A percentile compares a stretch with the other conserved stretches of the same genome.
phyloP scores from a whole-genome alignment of 2,888 invertebrate genomes.

The Drosophila conformis region DNA sequence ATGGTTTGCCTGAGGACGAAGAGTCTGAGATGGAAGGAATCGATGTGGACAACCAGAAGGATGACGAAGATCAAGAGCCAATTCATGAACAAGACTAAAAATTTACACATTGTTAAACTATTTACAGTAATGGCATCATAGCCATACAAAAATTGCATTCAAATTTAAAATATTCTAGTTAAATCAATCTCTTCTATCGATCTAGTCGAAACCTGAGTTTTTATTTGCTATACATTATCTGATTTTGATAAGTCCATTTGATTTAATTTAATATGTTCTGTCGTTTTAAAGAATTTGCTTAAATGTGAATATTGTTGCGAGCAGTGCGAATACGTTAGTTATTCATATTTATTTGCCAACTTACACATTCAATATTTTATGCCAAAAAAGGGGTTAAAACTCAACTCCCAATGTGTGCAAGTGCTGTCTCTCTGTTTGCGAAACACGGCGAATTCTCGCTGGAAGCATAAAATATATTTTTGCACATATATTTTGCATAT shows the following conservation, averaged over 20 bases:
- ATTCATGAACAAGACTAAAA: background rate
- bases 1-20: background rate
- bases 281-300: slow-evolving; percentile 42
- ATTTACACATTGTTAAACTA: slow-evolving; percentile 5
- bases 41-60: background rate
- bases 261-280: slow-evolving; percentile 60
- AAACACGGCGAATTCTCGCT: slow-evolving; percentile 61
- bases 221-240: background rate
- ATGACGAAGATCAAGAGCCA: background rate
- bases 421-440: slow-evolving; percentile 31
- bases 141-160: background rate
- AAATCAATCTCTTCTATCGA: slow-evolving; percentile 8
- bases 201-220: slow-evolving; percentile 6
- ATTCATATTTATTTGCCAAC: slow-evolving; percentile 54
- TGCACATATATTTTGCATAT: background rate
- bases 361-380: slow-evolving; percentile 45
- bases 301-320: slow-evolving; percentile 47
- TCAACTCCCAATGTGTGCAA: slow-evolving; percentile 8
- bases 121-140: slow-evolving; percentile 20
- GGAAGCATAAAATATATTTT: slow-evolving; percentile 70
- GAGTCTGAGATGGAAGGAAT: background rate
- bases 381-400: slow-evolving; percentile 22
- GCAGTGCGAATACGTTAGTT: slow-evolving; percentile 27
- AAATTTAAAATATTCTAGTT: slow-evolving; percentile 11
- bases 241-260: slow-evolving; percentile 41